Percentiles rank a stretch among this genome's conserved stretches.
These are phyloP conservation scores for Sternarchorhynchus goeldii DNA, from an alignment of 2,797 vertebrate species.

Conservation along the genomic window DNA sequence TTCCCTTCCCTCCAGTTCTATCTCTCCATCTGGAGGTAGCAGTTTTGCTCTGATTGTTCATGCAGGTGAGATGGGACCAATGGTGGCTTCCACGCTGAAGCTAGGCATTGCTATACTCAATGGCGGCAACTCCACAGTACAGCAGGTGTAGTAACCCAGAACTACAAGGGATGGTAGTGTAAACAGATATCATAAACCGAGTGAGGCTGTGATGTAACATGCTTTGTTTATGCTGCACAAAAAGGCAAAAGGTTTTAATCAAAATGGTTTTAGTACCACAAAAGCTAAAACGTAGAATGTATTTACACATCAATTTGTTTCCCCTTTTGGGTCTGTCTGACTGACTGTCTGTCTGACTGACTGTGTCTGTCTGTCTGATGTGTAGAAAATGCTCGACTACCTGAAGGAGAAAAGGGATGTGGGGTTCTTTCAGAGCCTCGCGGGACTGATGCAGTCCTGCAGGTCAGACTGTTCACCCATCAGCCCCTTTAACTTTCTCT, in stretches of 20 bases:
- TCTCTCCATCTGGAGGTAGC: neutral
- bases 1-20: neutral
- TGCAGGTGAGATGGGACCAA: constrained; percentile 91
- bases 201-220: neutral
- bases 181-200: neutral
- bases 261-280: neutral
- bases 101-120: constrained; percentile 94
- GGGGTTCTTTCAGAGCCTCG: constrained; percentile 94
- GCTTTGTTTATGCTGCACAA: neutral
- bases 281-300: too few species aligned
- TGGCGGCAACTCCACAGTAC: constrained; percentile 94
- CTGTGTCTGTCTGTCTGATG: constrained; percentile 50
- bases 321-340: too few species aligned
- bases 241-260: too few species aligned
- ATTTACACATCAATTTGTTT: too few species aligned
- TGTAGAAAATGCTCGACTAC: constrained; percentile 96
- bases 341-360: too few species aligned
- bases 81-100: constrained; percentile 95
- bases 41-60: constrained; percentile 4
- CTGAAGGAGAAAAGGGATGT: constrained; percentile 96
- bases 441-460: constrained; percentile 95
- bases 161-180: neutral
- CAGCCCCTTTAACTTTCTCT: neutral
- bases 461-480: constrained; percentile 73
- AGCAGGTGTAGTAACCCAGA: constrained; percentile 78